phyloP scores from a whole-genome alignment of 2,888 invertebrate species.

The Ceraclea dissimilis region DNA sequence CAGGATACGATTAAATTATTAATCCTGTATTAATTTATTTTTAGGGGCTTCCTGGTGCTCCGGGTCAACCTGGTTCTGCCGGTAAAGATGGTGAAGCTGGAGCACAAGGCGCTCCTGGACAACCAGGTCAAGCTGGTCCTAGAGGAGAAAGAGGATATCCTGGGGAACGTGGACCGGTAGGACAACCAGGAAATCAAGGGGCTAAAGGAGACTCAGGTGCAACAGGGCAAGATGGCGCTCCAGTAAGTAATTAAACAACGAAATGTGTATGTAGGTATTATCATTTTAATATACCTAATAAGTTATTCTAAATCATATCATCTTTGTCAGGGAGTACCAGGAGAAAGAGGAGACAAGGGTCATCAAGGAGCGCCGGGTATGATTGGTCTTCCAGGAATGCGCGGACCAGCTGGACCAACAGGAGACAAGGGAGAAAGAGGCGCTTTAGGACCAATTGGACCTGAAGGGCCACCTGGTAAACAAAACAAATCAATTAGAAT shows the following conservation, averaged over 20 bases:
- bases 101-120: conserved; percentile 57
- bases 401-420: conserved; percentile 57
- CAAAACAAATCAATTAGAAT: too few species aligned
- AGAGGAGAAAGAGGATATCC: conserved; percentile 64
- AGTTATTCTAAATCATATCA: too few species aligned
- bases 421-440: conserved; percentile 76
- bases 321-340: conserved; percentile 53
- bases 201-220: conserved; percentile 57
- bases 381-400: conserved; percentile 61
- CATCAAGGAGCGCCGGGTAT: conserved; percentile 63
- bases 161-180: conserved; percentile 65
- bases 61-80: conserved; percentile 63
- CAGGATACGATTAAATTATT: too few species aligned
- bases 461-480: conserved; percentile 66
- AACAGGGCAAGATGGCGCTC: conserved; percentile 61
- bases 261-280: not conserved
- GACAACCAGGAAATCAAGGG: conserved; percentile 58
- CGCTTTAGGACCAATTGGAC: conserved; percentile 58
- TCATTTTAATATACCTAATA: too few species aligned
- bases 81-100: conserved; percentile 80
- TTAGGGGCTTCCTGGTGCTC: conserved; percentile 65
- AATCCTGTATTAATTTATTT: conserved; percentile 12
- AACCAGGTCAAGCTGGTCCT: conserved; percentile 53
- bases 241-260: conserved; percentile 38
- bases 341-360: conserved; percentile 62